Evolutionary conservation across 1,140 invertebrate genomes (phyloP).

Genomic region (Drosophila takahashii): DNA sequence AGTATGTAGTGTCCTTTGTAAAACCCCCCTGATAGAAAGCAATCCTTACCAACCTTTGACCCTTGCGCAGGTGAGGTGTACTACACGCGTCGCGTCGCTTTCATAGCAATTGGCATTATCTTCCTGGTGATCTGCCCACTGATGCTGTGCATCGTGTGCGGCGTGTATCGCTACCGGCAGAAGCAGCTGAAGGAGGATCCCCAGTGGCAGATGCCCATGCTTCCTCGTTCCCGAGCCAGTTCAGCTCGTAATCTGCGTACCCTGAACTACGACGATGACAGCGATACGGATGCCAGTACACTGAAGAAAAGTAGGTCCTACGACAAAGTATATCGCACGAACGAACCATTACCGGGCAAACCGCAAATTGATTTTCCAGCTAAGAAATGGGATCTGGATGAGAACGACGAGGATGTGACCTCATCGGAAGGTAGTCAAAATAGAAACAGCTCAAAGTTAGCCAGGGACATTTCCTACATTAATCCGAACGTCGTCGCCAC

Average conservation of each 20-base stretch:
- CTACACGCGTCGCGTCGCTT: slow-evolving; percentile 85
- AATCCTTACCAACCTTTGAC: slow-evolving; percentile 22
- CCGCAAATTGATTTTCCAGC: slow-evolving; percentile 92
- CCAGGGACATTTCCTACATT: slow-evolving; percentile 87
- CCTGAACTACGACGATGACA: slow-evolving; percentile 77
- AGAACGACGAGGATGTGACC: slow-evolving; percentile 87
- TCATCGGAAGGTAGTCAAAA: slow-evolving; percentile 87
- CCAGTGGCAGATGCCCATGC: slow-evolving; percentile 75
- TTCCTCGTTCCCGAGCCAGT: slow-evolving; percentile 86
- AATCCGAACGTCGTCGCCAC: slow-evolving; percentile 68
- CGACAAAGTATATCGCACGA: slow-evolving; percentile 92
- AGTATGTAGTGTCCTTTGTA: not conserved
- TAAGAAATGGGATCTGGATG: slow-evolving; percentile 90
- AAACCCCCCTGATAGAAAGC: not conserved
- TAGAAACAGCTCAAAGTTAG: slow-evolving; percentile 86
- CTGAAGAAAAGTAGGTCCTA: slow-evolving; percentile 89
- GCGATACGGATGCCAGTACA: slow-evolving; percentile 80
- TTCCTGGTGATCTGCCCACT: slow-evolving; percentile 91
- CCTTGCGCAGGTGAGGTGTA: slow-evolving; percentile 80
- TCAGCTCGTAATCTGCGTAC: slow-evolving; percentile 86
- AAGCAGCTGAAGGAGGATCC: slow-evolving; percentile 85
- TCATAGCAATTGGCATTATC: slow-evolving; percentile 90
- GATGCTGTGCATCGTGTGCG: slow-evolving; percentile 89
- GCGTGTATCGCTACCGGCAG: slow-evolving; percentile 88
- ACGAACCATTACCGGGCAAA: slow-evolving; percentile 91